Percentiles rank a stretch among this genome's conserved stretches.
These are phyloP conservation scores for Chaitophorus viminalis DNA, from an alignment of 2,888 invertebrate species.

Conservation along the genomic window DNA sequence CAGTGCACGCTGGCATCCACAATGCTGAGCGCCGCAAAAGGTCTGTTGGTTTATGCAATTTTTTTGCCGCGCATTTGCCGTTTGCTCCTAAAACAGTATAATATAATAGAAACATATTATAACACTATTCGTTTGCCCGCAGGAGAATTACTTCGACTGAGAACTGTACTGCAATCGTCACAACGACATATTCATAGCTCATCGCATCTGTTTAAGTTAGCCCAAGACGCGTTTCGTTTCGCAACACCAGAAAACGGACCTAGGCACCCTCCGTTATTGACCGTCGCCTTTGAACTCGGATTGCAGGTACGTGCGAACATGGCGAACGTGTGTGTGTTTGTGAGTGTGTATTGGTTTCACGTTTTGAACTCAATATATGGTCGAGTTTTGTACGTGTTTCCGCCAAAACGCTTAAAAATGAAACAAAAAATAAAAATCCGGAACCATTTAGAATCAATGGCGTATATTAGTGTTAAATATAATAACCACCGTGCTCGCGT, in stretches of 20 bases:
- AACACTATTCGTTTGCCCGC: slow-evolving; percentile 63
- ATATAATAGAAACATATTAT: neutral
- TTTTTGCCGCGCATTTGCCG: neutral
- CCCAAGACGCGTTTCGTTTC: slow-evolving; percentile 85
- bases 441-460: no score
- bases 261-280: slow-evolving; percentile 79
- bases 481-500: no score
- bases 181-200: slow-evolving; percentile 85
- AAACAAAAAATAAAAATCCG: no score
- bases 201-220: slow-evolving; percentile 84
- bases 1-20: slow-evolving; percentile 83
- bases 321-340: no score
- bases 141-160: slow-evolving; percentile 77
- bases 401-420: no score
- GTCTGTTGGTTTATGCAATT: slow-evolving; percentile 66
- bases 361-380: no score
- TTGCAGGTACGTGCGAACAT: slow-evolving; percentile 71
- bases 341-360: no score
- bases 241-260: slow-evolving; percentile 83
- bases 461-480: no score
- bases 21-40: slow-evolving; percentile 78
- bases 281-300: slow-evolving; percentile 84
- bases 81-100: neutral
- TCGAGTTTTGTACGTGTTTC: no score
- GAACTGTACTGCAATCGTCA: slow-evolving; percentile 81